These are phyloP conservation scores for Lophochroa leadbeateri DNA, from an alignment of 2,113 vertebrate genomes.

Conservation along the genomic window DNA sequence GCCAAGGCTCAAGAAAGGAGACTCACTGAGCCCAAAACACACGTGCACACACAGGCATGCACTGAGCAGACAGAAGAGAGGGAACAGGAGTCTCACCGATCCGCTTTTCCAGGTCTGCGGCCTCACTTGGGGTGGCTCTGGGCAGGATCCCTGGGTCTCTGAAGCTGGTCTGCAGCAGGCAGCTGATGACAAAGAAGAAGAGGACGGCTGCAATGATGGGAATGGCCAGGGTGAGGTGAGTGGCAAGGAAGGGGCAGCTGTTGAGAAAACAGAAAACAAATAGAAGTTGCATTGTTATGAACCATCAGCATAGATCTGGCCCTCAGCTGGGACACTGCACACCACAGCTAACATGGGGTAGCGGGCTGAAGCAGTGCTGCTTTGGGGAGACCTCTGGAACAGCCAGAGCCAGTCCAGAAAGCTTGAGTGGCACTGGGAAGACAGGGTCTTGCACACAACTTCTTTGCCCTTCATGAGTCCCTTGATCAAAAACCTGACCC, in stretches of 20 bases:
- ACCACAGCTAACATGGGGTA: fast-evolving
- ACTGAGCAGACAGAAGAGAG: not conserved
- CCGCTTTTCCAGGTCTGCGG: slow-evolving; percentile 89
- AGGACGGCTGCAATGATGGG: slow-evolving; percentile 89
- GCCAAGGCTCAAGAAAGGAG: not conserved
- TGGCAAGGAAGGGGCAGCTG: slow-evolving; percentile 93
- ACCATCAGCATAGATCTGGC: not conserved
- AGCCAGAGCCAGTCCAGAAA: not conserved
- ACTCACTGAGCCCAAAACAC: not conserved
- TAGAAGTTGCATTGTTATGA: not conserved
- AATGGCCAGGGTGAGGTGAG: slow-evolving; percentile 87
- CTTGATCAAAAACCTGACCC: not conserved
- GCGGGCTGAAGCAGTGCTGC: not conserved
- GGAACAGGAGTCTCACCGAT: slow-evolving; percentile 82
- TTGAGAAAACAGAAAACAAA: not conserved
- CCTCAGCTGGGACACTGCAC: not conserved
- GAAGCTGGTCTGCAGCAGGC: slow-evolving; percentile 92
- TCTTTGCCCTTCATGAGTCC: not conserved
- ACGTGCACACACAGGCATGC: no score
- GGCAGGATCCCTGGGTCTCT: slow-evolving; percentile 95
- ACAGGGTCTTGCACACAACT: not conserved
- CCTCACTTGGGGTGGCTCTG: slow-evolving; percentile 91
- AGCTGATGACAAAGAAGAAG: slow-evolving; percentile 89
- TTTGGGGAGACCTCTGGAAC: not conserved
- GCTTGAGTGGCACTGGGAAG: not conserved